Evolutionary conservation across 35 echinoderm and acorn worm genomes (phyloP).

Genomic region (Lytechinus pictus): DNA sequence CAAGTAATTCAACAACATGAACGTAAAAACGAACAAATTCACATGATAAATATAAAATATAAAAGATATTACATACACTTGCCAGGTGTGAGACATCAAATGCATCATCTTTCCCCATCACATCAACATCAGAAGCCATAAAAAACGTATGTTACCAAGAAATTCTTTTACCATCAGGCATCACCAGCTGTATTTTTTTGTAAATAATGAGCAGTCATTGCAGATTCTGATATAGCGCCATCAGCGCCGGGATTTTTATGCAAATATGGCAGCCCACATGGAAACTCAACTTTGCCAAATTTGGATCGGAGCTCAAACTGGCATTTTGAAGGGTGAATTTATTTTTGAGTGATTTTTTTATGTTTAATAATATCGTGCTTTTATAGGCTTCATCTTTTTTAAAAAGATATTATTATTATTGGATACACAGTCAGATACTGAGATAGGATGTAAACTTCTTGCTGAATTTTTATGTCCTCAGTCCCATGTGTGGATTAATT

Average conservation of each 20-base stretch:
- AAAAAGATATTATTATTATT: neutral
- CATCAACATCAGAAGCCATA: conserved; percentile 17
- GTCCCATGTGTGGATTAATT: neutral
- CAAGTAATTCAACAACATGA: too few species aligned
- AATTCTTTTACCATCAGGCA: neutral
- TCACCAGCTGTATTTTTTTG: neutral
- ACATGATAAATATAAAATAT: neutral
- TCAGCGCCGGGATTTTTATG: neutral
- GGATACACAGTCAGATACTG: neutral
- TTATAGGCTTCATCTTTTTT: neutral
- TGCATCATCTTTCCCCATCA: neutral
- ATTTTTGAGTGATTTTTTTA: neutral
- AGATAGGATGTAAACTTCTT: neutral
- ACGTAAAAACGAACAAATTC: neutral
- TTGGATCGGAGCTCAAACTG: conserved; percentile 26
- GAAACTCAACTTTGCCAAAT: neutral
- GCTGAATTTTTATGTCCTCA: neutral
- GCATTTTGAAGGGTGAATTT: conserved; percentile 5
- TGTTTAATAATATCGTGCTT: neutral
- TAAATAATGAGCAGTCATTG: conserved; percentile 19
- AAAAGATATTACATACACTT: neutral
- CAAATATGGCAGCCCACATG: conserved; percentile 41
- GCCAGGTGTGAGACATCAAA: neutral
- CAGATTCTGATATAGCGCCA: neutral
- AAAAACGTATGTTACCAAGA: neutral